phyloP scores from a whole-genome alignment of 2,888 invertebrate genomes.

The Linnaemya vulpina region DNA sequence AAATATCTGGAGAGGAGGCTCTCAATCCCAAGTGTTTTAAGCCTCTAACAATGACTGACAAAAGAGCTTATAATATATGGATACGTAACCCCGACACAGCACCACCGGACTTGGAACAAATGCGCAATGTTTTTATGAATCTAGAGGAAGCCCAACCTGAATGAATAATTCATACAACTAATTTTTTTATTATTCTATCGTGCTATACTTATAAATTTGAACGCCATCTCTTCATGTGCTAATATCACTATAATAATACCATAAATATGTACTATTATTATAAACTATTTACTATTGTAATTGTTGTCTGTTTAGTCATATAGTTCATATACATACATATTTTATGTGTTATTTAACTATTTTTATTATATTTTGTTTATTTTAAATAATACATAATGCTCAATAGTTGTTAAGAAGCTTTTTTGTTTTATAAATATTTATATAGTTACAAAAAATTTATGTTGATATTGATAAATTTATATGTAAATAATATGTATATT shows the following conservation, averaged over 20 bases:
- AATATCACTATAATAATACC: constrained; percentile 51
- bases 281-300: constrained; percentile 55
- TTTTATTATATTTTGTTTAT: constrained; percentile 57
- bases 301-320: constrained; percentile 70
- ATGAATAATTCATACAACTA: constrained; percentile 30
- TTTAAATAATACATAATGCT: constrained; percentile 62
- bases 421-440: constrained; percentile 56
- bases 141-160: constrained; percentile 79
- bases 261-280: constrained; percentile 41
- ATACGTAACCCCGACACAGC: constrained; percentile 80
- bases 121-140: constrained; percentile 81
- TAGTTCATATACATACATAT: constrained; percentile 55
- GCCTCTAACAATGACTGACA: constrained; percentile 80
- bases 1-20: constrained; percentile 78
- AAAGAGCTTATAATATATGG: constrained; percentile 80
- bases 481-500: constrained; percentile 11
- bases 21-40: constrained; percentile 80
- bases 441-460: constrained; percentile 28
- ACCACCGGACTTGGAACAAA: constrained; percentile 80
- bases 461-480: constrained; percentile 30
- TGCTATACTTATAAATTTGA: constrained; percentile 59
- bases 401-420: constrained; percentile 64
- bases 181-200: constrained; percentile 27
- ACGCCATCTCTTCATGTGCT: constrained; percentile 69
- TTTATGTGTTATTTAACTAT: constrained; percentile 57